phyloP scores from a whole-genome alignment of 2,797 vertebrate species.

The Hypotaenidia okinawae region DNA sequence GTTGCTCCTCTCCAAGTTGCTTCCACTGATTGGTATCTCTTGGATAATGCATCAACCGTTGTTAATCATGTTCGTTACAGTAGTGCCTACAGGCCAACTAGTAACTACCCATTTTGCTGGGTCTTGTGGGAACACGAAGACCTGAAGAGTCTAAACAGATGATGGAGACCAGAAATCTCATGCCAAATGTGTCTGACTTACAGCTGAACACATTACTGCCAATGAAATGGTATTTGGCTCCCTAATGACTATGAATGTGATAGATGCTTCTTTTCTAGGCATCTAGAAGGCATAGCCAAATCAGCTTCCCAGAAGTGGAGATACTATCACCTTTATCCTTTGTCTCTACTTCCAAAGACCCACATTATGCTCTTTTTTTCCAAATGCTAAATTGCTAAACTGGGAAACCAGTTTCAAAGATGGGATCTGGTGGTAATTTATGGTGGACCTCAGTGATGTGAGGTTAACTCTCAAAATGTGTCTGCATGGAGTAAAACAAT shows the following conservation, averaged over 20 bases:
- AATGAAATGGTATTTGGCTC: neutral
- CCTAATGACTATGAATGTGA: neutral
- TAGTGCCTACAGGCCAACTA: neutral
- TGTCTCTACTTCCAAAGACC: neutral
- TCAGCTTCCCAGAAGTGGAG: slow-evolving; percentile 19
- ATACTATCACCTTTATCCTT: neutral
- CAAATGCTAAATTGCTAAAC: neutral
- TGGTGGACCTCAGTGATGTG: neutral
- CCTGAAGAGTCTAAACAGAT: neutral
- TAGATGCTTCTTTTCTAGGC: neutral
- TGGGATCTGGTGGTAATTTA: neutral
- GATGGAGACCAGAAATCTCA: neutral
- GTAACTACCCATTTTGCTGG: neutral
- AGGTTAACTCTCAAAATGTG: slow-evolving; percentile 1
- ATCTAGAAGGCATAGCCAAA: neutral
- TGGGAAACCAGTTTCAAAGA: neutral
- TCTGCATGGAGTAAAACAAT: neutral
- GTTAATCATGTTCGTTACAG: slow-evolving; percentile 3
- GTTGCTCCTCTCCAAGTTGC: slow-evolving; percentile 5
- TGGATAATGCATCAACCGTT: neutral
- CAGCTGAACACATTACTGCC: neutral
- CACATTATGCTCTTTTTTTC: neutral
- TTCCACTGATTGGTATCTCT: neutral
- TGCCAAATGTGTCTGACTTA: neutral
- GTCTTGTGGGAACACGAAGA: slow-evolving; percentile 19